A percentile compares a stretch with the other conserved stretches of the same genome.
Evolutionary conservation across 2,113 vertebrate genomes (phyloP).

Genomic region (Pedionomus torquatus): DNA sequence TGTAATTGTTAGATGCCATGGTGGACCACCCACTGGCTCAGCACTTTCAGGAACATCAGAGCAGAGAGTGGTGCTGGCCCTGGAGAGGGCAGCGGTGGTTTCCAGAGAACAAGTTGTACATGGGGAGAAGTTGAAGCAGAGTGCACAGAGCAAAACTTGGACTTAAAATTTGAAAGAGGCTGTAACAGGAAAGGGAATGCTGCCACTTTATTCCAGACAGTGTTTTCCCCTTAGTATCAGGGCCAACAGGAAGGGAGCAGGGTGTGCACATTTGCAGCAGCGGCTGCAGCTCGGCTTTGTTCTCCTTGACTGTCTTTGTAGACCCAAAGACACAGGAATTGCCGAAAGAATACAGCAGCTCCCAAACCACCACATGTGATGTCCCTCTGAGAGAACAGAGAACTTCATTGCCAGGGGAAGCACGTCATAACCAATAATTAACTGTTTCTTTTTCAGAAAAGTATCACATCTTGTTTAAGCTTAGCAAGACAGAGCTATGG

Average conservation of each 20-base stretch:
- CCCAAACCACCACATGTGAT: neutral
- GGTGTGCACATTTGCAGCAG: neutral
- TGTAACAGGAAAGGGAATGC: neutral
- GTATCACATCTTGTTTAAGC: neutral
- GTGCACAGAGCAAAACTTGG: neutral
- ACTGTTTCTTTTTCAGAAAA: neutral
- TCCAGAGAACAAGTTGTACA: neutral
- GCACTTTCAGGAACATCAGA: too few relatives aligned
- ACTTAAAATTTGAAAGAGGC: neutral
- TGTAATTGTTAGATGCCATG: neutral
- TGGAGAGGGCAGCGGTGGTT: neutral
- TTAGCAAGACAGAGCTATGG: too few relatives aligned
- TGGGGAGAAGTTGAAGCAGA: neutral
- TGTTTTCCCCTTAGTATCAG: neutral
- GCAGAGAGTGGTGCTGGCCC: neutral
- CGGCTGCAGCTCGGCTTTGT: neutral
- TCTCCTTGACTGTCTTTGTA: neutral
- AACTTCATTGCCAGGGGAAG: neutral
- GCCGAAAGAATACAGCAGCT: neutral
- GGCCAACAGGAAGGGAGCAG: neutral
- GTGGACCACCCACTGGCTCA: neutral
- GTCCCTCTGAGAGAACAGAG: neutral
- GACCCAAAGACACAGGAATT: neutral
- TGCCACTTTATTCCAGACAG: neutral
- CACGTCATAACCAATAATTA: neutral